phyloP scores from a whole-genome alignment of 2,113 vertebrate genomes.

The Peucedramus taeniatus region DNA sequence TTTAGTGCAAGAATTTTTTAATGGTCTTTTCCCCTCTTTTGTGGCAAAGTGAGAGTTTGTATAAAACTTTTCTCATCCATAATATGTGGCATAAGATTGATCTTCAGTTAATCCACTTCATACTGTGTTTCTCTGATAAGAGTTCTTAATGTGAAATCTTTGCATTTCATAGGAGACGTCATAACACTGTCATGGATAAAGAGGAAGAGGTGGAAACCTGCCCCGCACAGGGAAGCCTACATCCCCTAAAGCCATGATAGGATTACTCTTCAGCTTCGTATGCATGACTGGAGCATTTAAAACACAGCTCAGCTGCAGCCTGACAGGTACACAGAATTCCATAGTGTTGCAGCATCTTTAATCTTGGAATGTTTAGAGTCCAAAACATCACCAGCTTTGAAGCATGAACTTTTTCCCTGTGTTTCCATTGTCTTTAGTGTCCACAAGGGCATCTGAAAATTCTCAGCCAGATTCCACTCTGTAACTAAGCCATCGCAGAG shows the following conservation, averaged over 20 bases:
- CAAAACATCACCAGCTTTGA: background rate
- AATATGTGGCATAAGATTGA: background rate
- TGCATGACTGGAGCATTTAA: background rate
- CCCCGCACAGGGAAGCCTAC: background rate
- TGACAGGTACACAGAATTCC: background rate
- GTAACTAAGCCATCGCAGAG: background rate
- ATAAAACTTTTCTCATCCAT: background rate
- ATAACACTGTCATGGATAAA: background rate
- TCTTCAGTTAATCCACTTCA: background rate
- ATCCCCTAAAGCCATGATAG: background rate
- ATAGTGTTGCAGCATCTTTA: background rate
- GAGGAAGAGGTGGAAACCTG: background rate
- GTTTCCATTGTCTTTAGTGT: background rate
- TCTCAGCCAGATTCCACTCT: background rate
- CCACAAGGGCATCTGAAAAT: background rate
- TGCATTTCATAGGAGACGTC: background rate
- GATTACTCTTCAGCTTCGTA: background rate
- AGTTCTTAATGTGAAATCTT: background rate
- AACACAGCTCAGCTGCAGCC: background rate
- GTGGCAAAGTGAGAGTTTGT: background rate
- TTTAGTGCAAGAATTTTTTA: background rate
- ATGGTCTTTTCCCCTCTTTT: background rate
- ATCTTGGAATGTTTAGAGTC: background rate
- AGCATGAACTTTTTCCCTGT: rapidly evolving
- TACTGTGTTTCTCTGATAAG: background rate